Conservation (phyloP, 2,797 vertebrate genomes). For the Cynodonichthys magdalenae region DNA sequence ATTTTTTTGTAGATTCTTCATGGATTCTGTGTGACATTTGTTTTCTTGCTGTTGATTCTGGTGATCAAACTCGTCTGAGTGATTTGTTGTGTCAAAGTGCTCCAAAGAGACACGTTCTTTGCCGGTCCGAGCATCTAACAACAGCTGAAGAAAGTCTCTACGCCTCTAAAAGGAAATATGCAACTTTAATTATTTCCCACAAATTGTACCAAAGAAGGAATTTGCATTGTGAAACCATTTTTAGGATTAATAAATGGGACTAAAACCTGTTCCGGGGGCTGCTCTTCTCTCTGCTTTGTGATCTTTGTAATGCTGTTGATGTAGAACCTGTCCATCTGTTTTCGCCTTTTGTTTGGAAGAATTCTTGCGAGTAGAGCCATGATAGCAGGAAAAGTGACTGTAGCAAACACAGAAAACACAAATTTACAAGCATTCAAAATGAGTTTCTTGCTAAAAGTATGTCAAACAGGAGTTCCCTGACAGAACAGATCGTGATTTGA, state of each 20-base stretch:
- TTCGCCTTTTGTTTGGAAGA: slow-evolving; percentile 87
- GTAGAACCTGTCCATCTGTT: slow-evolving; percentile 88
- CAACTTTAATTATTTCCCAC: no score
- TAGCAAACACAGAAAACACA: not conserved
- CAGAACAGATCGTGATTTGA: not conserved
- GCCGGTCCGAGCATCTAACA: slow-evolving; percentile 83
- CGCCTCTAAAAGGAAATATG: slow-evolving; percentile 77
- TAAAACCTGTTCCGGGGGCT: slow-evolving; percentile 79
- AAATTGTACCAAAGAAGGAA: not conserved
- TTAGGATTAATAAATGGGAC: not conserved
- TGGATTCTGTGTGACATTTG: not conserved
- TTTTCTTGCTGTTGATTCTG: slow-evolving; percentile 24
- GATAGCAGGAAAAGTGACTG: slow-evolving; percentile 28
- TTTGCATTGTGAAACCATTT: rapidly evolving
- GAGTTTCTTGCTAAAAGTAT: no score
- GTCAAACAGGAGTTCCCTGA: no score
- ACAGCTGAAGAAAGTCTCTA: slow-evolving; percentile 92
- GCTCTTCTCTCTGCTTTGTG: slow-evolving; percentile 86
- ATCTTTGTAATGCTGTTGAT: slow-evolving; percentile 83
- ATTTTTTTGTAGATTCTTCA: slow-evolving; percentile 66
- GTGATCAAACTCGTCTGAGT: slow-evolving; percentile 32
- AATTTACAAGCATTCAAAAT: not conserved
- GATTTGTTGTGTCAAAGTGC: slow-evolving; percentile 73
- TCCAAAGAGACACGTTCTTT: slow-evolving; percentile 58
- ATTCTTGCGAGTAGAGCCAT: slow-evolving; percentile 36